Conservation (phyloP, 1,140 invertebrate species). For the Drosophila pseudoobscura region DNA sequence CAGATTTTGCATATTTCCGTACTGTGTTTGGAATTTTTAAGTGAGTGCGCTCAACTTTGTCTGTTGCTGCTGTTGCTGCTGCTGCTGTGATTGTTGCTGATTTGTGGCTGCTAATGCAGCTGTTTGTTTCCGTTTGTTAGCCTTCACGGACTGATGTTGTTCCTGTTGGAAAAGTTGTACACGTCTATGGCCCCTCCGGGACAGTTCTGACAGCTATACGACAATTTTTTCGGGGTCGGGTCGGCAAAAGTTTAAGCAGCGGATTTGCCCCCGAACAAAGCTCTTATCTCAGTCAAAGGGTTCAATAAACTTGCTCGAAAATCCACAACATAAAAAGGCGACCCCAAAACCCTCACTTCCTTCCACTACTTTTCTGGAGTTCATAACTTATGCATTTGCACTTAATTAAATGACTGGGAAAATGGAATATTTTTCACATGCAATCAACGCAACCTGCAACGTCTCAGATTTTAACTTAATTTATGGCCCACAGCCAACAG, state of each 20-base stretch:
- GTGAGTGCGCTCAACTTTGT: slow-evolving; percentile 71
- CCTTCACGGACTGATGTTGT: slow-evolving; percentile 50
- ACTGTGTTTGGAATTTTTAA: slow-evolving; percentile 77
- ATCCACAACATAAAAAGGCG: too few relatives aligned
- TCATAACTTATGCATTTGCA: slow-evolving; percentile 48
- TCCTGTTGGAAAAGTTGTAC: slow-evolving; percentile 34
- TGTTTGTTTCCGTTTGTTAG: slow-evolving; percentile 80
- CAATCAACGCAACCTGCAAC: slow-evolving; percentile 56
- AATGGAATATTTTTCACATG: slow-evolving; percentile 60
- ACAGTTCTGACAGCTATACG: slow-evolving; percentile 14
- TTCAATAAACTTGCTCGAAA: slow-evolving; percentile 23
- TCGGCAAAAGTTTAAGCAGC: slow-evolving; percentile 12
- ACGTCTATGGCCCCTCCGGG: slow-evolving; percentile 8
- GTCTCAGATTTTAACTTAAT: slow-evolving; percentile 64
- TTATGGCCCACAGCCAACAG: slow-evolving; percentile 72
- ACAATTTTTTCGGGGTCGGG: slow-evolving; percentile 19
- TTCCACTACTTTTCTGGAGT: slow-evolving; percentile 15
- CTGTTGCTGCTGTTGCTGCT: slow-evolving; percentile 41
- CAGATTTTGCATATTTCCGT: slow-evolving; percentile 79
- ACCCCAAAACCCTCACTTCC: too few relatives aligned
- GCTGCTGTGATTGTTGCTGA: slow-evolving; percentile 60
- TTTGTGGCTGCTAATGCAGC: slow-evolving; percentile 77
- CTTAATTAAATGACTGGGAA: slow-evolving; percentile 67
- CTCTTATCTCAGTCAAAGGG: slow-evolving; percentile 52
- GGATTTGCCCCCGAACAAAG: not conserved